A percentile compares a stretch with the other conserved stretches of the same genome.
phyloP scores from a whole-genome alignment of 1,140 invertebrate species.

The Megalonaias nervosa region DNA sequence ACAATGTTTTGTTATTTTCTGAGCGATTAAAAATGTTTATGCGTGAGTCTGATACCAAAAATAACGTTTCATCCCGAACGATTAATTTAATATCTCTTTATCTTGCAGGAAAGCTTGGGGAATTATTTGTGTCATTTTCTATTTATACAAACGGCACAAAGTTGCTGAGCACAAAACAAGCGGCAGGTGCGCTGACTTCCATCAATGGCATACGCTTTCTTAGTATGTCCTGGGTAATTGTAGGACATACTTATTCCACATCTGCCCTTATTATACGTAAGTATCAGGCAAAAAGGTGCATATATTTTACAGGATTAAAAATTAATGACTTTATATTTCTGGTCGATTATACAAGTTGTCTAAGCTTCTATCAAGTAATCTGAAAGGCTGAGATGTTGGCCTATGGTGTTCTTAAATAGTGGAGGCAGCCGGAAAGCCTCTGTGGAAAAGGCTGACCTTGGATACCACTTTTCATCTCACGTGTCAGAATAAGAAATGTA shows the following conservation, averaged over 20 bases:
- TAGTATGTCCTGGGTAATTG: constrained; percentile 93
- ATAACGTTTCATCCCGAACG: not conserved
- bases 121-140: constrained; percentile 50
- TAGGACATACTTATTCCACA: constrained; percentile 82
- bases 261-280: too few species aligned
- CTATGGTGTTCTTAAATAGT: too few species aligned
- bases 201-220: constrained; percentile 75
- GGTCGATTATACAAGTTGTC: too few species aligned
- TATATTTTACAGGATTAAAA: too few species aligned
- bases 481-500: too few species aligned
- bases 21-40: not conserved
- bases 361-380: too few species aligned
- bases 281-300: too few species aligned
- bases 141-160: constrained; percentile 52
- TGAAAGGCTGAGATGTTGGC: too few species aligned
- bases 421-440: too few species aligned
- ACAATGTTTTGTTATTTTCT: not conserved
- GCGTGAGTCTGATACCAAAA: not conserved
- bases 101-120: constrained; percentile 34
- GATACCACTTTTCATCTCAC: too few species aligned
- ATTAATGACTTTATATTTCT: too few species aligned
- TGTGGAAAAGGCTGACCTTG: too few species aligned
- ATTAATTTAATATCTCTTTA: not conserved
- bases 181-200: constrained; percentile 33
- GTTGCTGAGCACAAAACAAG: constrained; percentile 44